Conservation (phyloP, 1,140 invertebrate genomes). For the Neodiprion lecontei region DNA sequence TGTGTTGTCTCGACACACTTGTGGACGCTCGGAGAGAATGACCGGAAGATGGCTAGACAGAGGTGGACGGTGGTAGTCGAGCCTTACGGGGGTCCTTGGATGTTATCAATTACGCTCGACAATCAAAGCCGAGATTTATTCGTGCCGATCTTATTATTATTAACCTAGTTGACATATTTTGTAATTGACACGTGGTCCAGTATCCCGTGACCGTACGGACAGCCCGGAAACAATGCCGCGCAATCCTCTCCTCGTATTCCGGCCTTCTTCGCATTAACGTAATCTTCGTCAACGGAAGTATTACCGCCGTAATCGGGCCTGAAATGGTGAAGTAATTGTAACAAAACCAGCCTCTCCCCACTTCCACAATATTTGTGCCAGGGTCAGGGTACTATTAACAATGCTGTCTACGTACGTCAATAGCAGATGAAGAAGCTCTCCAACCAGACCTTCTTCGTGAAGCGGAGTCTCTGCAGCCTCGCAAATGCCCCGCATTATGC, state of each 20-base stretch:
- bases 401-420: conserved; percentile 55
- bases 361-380: neutral
- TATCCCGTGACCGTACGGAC: conserved; percentile 50
- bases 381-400: conserved; percentile 16
- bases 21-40: neutral
- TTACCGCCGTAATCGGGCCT: conserved; percentile 51
- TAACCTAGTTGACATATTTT: neutral
- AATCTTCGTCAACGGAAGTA: conserved; percentile 43
- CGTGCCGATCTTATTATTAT: too few relatives aligned
- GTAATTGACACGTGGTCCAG: conserved; percentile 48
- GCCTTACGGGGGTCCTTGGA: too few relatives aligned
- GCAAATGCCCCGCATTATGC: conserved; percentile 60
- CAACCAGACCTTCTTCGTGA: conserved; percentile 59
- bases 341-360: neutral
- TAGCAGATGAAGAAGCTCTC: conserved; percentile 61
- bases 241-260: conserved; percentile 51
- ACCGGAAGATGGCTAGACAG: neutral
- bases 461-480: conserved; percentile 56
- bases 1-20: neutral
- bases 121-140: too few relatives aligned
- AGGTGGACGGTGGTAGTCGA: too few relatives aligned
- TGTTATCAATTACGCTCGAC: too few relatives aligned
- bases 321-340: neutral
- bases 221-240: conserved; percentile 44
- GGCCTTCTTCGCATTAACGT: conserved; percentile 44